Evolutionary conservation across 2,888 invertebrate genomes (phyloP).

Genomic region (Drosophila infuscata): DNA sequence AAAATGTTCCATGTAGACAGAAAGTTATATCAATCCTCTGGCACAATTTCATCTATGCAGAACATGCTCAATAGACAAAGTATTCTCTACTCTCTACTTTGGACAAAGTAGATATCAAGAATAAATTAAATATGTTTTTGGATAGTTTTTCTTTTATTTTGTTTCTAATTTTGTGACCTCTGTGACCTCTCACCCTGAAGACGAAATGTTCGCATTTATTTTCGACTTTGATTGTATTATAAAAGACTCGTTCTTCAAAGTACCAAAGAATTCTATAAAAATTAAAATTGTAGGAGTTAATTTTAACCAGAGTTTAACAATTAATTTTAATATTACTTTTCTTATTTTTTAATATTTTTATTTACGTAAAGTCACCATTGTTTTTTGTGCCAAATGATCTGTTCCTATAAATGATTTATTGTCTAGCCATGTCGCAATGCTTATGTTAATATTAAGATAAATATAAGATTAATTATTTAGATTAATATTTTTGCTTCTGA

Average conservation of each 20-base stretch:
- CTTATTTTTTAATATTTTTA: too few relatives aligned
- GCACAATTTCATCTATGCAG: background rate
- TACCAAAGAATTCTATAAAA: background rate
- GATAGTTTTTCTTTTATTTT: background rate
- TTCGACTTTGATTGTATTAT: background rate
- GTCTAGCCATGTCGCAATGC: background rate
- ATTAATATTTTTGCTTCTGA: background rate
- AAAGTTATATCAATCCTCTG: background rate
- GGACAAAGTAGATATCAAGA: background rate
- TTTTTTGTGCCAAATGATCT: background rate
- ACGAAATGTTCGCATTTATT: background rate
- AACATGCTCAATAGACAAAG: background rate
- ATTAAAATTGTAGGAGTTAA: background rate
- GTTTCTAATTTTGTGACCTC: background rate
- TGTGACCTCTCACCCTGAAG: background rate
- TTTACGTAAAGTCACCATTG: background rate
- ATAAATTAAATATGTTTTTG: background rate
- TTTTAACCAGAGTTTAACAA: too few relatives aligned
- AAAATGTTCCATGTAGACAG: background rate
- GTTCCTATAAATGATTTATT: background rate
- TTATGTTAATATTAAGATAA: too few relatives aligned
- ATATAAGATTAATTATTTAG: too few relatives aligned
- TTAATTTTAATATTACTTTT: too few relatives aligned
- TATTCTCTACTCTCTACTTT: background rate
- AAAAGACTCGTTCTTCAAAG: background rate